Base-by-base conservation (phyloP, 2,113 vertebrate genomes). In the Gallinago undulata region DNA sequence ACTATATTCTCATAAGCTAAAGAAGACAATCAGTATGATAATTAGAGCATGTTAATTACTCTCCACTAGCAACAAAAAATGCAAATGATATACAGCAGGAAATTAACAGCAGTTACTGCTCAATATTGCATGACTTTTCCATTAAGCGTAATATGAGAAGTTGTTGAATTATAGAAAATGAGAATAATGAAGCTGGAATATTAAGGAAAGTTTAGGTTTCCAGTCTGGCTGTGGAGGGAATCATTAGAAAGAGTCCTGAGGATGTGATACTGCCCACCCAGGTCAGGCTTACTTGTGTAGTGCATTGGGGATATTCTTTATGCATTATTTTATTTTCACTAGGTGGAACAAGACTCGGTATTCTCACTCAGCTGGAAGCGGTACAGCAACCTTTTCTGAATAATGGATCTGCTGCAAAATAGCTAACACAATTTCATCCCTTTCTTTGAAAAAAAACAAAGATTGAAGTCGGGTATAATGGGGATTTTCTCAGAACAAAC, bases 81-180 rank as follows among this genome's bases (percentile, higher is more conserved):
- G 98, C 97, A 98, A 98, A 98, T 98, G 94, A 97, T 97, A 98
- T 98, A 98, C 96, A 97, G 95, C 94, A 98, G 98, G 97, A 98
- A 98, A 98, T 99, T 98, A 98, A 97, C 96, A 98, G 97, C 97
- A 98, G 98, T 98, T 98, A 98, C 97, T 98, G 97, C 91, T 98
- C 98, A 98, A 98, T 98, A 98, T 98, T 98, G 98, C 98, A 98
- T 98, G 98, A 98, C 98, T 98, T 98, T 97, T 98, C 97, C 97
- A 98, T 98, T 98, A 99, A 98, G 96, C 97, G 97, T 98, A 98
- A 98, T 98, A 98, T 93, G 96, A 98, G 90, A 97, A 98, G 96
- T 98, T 98, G 98, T 98, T 98, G 98, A 98, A 98, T 98, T 98
- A 98, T 97, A 97, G 97, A 98, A 98, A 98, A 98, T 98, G 93